Conservation (phyloP, 2,797 vertebrate species). For the Coilia nasus region DNA sequence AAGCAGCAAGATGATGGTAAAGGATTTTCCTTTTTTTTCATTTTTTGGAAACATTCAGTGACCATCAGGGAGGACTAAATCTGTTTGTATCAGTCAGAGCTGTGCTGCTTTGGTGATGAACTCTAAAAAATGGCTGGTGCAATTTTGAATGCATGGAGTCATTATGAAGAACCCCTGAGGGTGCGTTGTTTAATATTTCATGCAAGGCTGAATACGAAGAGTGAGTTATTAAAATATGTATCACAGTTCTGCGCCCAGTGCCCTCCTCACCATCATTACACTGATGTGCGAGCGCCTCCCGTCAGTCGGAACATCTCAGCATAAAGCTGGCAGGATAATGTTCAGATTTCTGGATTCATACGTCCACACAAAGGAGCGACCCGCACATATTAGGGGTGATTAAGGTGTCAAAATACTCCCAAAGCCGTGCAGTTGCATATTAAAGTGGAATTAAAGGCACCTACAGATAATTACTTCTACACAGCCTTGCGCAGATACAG, state of each 20-base stretch:
- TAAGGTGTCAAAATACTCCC: slow-evolving; percentile 8
- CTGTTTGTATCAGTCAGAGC: not conserved
- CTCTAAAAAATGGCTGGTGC: not conserved
- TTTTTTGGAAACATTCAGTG: slow-evolving; percentile 11
- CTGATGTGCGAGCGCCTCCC: not conserved
- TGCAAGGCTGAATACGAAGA: slow-evolving; percentile 42
- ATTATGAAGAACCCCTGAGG: slow-evolving; percentile 44
- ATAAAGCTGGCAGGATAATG: slow-evolving; percentile 6
- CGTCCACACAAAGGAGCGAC: not conserved
- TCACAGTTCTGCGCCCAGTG: slow-evolving; percentile 38
- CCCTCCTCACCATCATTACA: slow-evolving; percentile 26
- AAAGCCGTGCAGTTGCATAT: not conserved
- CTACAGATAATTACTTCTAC: not conserved
- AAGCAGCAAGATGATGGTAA: not conserved
- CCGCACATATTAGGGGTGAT: slow-evolving; percentile 10
- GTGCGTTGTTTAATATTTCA: slow-evolving; percentile 49
- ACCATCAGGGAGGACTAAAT: not conserved
- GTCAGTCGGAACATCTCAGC: not conserved
- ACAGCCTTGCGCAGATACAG: not conserved
- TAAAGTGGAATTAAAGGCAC: slow-evolving; percentile 3
- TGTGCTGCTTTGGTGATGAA: slow-evolving; percentile 22
- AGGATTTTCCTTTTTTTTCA: not conserved
- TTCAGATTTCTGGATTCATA: slow-evolving; percentile 13
- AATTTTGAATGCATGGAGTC: slow-evolving; percentile 30
- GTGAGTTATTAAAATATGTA: slow-evolving; percentile 51